Evolutionary conservation across 2,113 vertebrate species (phyloP).

Genomic region (Regulus satrapa): DNA sequence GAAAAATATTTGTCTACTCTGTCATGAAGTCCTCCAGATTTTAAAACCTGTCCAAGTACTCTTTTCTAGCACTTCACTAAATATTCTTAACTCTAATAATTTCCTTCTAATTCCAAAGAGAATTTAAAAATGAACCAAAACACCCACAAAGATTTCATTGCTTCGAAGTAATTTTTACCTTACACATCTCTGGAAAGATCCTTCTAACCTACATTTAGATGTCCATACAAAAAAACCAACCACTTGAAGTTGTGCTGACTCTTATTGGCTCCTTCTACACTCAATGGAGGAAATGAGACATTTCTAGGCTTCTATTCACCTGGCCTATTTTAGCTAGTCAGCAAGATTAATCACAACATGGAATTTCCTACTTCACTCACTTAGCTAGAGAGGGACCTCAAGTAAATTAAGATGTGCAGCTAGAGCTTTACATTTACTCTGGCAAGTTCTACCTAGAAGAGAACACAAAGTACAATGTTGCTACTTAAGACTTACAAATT

Average conservation of each 20-base stretch:
- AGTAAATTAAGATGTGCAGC: background rate
- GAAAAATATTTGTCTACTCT: background rate
- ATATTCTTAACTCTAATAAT: background rate
- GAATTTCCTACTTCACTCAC: background rate
- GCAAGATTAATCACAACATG: background rate
- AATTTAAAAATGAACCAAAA: background rate
- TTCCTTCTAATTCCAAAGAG: background rate
- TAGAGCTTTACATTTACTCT: background rate
- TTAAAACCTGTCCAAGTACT: background rate
- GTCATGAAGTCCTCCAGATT: background rate
- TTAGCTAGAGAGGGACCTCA: background rate
- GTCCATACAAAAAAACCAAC: background rate
- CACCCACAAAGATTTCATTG: background rate
- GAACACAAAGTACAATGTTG: background rate
- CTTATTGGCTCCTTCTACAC: background rate
- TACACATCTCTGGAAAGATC: background rate
- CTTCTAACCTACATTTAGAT: background rate
- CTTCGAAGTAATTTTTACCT: background rate
- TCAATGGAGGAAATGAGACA: background rate
- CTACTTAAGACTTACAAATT: background rate
- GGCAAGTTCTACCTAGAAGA: background rate
- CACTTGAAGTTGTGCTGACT: background rate
- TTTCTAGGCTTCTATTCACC: background rate
- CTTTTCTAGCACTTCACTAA: background rate
- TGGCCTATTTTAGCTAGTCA: background rate